Base-by-base conservation (phyloP, 2,888 invertebrate species). In the Pinctada fucata region DNA sequence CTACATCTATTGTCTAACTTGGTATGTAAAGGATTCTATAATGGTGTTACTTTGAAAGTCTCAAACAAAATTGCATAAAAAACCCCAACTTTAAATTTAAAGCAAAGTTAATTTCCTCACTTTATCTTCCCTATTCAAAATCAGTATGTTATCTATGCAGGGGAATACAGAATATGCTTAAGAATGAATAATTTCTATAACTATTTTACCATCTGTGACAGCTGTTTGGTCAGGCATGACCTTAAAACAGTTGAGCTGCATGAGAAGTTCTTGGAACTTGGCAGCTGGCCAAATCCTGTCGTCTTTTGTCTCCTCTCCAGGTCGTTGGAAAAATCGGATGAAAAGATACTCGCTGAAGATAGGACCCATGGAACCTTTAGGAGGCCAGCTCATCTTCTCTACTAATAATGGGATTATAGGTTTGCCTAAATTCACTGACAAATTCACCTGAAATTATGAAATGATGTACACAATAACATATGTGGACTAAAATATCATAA, bases 381-480 rank as follows among this genome's bases (percentile, higher is more conserved):
- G 91, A 8, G 92, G 92, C 92, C 92, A 92, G 8, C 82, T 50
- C 86, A 89, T 89, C 76, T 88, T 88, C 83, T 92, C 91, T 87
- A 92, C 87, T 79, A 91, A 83, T 45, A 92, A 84, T 2, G 92
- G 92, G 58, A 92, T 90, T 50, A 92, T 88, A 2, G 91, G 90
- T 75, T 92, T 91, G 58, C 88, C 88, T 58, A 91, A 80, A 66
- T 83, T 90, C 6, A 90, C 88, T 2, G 90, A 80, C 73, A 92
- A 80, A 79, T 89, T 90, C 16, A 92, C 90, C 91, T 92, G 83
- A 2, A 76, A 72, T 10, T 58, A 71, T 2, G 31, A 13, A 13
- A 47, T 31, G 10, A 3, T 3, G 10, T n/a, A 66, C 31, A 66
- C 45, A 67, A n/a, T 3, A 10, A n/a, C 10, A 67, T 31, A 45